A percentile compares a stretch with the other conserved stretches of the same genome.
phyloP scores from a whole-genome alignment of 2,888 invertebrate species.

The Pteria penguin region DNA sequence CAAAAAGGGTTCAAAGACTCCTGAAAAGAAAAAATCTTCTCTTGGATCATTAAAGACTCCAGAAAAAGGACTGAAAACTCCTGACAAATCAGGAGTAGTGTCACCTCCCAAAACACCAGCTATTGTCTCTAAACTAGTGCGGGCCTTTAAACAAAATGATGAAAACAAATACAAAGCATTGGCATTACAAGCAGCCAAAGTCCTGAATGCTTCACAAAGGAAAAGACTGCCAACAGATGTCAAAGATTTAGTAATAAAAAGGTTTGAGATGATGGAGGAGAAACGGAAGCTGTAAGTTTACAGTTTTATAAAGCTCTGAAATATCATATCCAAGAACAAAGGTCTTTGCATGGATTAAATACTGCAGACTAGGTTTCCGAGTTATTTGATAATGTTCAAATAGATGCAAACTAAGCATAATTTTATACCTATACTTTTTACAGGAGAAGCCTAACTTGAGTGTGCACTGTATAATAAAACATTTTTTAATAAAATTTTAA shows the following conservation, averaged over 20 bases:
- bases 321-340: no score
- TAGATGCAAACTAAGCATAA: no score
- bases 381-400: no score
- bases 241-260: conserved; percentile 79
- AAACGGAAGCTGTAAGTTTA: conserved; percentile 67
- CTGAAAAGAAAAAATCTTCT: conserved; percentile 58
- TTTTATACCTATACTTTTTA: no score
- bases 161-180: conserved; percentile 57
- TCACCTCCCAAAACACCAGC: conserved; percentile 67
- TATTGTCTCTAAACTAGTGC: conserved; percentile 63
- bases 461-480: no score
- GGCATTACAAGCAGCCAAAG: conserved; percentile 65
- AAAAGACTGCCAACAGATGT: conserved; percentile 69
- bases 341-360: no score
- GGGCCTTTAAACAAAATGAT: conserved; percentile 56
- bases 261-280: conserved; percentile 83
- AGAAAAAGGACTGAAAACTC: conserved; percentile 31
- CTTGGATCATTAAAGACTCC: conserved; percentile 45
- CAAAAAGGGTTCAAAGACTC: conserved; percentile 65
- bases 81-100: conserved; percentile 48
- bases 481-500: no score
- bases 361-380: no score
- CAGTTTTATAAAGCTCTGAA: no score
- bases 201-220: conserved; percentile 69
- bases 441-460: no score